Conservation (phyloP, 2,113 vertebrate genomes). For the Nothoprocta pentlandii region DNA sequence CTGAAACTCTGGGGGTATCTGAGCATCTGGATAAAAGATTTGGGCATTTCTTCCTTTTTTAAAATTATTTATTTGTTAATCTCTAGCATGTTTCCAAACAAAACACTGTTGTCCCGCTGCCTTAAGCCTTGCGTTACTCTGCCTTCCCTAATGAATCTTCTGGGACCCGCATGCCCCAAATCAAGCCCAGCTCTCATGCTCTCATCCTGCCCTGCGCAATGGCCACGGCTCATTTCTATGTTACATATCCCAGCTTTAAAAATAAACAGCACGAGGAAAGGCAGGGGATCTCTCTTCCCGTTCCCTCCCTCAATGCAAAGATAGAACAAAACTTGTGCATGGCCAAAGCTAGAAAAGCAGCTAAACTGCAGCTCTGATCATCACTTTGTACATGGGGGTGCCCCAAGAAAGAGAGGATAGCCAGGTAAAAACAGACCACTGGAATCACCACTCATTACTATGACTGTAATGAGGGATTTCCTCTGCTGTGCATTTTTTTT, state of each 20-base stretch:
- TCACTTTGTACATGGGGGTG: not conserved
- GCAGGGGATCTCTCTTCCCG: not conserved
- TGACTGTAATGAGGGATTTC: not conserved
- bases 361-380: not conserved
- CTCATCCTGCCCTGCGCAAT: not conserved
- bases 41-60: not conserved
- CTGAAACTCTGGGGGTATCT: not conserved
- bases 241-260: not conserved
- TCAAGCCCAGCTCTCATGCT: not conserved
- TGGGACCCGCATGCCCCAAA: not conserved
- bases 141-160: not conserved
- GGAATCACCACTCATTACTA: not conserved
- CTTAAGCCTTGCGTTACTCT: accelerated
- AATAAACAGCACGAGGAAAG: not conserved
- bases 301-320: not conserved
- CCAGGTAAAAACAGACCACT: not conserved
- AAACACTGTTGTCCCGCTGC: not conserved
- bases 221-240: not conserved
- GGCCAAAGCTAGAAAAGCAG: accelerated
- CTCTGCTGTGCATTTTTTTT: not conserved
- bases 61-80: too few relatives aligned
- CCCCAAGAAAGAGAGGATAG: not conserved
- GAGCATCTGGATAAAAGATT: not conserved
- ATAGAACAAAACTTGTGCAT: not conserved
- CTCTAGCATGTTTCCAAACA: not conserved